Percentiles rank a stretch among this genome's conserved stretches.
Evolutionary conservation across 2,797 vertebrate species (phyloP).

Genomic region (Gila robusta): DNA sequence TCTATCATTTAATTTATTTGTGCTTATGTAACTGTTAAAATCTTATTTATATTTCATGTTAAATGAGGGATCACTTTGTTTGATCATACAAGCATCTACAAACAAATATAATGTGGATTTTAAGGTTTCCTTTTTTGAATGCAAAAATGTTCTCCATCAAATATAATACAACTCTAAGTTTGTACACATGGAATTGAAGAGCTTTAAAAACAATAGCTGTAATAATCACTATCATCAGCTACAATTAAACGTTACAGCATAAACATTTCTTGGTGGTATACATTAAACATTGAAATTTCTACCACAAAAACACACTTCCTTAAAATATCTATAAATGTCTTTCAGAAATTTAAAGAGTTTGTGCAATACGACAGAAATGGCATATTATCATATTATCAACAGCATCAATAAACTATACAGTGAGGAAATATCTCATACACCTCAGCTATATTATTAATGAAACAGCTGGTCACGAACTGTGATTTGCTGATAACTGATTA

Average conservation of each 20-base stretch:
- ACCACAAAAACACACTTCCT: slow-evolving; percentile 5
- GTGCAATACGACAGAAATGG: not conserved
- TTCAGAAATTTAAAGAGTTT: not conserved
- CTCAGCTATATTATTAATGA: not conserved
- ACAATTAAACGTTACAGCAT: not conserved
- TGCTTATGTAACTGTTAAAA: slow-evolving; percentile 29
- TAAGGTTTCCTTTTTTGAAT: slow-evolving; percentile 20
- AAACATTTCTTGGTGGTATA: not conserved
- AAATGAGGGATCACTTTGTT: not conserved
- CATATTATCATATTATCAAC: not conserved
- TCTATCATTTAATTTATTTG: slow-evolving; percentile 5
- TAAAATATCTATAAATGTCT: slow-evolving; percentile 26
- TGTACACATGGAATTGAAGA: not conserved
- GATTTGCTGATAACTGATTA: not conserved
- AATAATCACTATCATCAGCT: not conserved
- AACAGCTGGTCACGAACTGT: not conserved
- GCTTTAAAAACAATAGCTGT: not conserved
- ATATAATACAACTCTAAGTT: not conserved
- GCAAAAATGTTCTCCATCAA: not conserved
- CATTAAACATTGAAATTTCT: not conserved
- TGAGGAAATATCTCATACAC: not conserved
- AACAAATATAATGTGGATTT: slow-evolving; percentile 2
- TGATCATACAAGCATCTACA: not conserved
- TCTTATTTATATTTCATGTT: not conserved
- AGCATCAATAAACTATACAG: not conserved